Conservation (phyloP, 2,113 vertebrate genomes). For the Fulmarus glacialis region DNA sequence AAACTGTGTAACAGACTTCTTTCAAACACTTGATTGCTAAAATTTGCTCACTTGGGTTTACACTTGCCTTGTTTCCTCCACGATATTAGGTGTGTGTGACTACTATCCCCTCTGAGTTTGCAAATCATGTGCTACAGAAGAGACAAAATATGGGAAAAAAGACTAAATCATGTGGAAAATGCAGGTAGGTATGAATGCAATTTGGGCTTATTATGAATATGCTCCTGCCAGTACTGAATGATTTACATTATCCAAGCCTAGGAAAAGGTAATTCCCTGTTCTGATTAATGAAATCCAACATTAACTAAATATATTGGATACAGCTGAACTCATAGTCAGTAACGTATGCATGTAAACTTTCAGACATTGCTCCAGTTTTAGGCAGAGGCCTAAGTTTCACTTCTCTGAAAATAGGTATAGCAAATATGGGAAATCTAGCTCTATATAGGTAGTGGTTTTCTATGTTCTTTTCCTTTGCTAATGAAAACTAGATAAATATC, state of each 20-base stretch:
- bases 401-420: background rate
- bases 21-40: background rate
- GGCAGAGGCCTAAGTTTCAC: background rate
- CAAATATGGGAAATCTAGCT: background rate
- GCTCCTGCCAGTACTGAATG: background rate
- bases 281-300: background rate
- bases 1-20: background rate
- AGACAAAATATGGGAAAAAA: background rate
- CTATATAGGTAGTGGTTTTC: background rate
- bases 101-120: background rate
- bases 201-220: background rate
- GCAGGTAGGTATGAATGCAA: fast-evolving
- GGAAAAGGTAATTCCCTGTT: background rate
- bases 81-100: background rate
- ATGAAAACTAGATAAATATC: background rate
- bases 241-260: background rate
- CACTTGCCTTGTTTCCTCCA: background rate
- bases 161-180: background rate
- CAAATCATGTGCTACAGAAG: background rate
- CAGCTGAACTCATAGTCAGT: background rate
- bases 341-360: background rate
- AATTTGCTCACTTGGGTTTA: background rate
- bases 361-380: background rate
- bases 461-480: background rate
- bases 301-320: background rate